A percentile compares a stretch with the other conserved stretches of the same genome.
These are phyloP conservation scores for Pelecanoides urinatrix DNA, from an alignment of 2,113 vertebrate genomes.

Conservation along the genomic window DNA sequence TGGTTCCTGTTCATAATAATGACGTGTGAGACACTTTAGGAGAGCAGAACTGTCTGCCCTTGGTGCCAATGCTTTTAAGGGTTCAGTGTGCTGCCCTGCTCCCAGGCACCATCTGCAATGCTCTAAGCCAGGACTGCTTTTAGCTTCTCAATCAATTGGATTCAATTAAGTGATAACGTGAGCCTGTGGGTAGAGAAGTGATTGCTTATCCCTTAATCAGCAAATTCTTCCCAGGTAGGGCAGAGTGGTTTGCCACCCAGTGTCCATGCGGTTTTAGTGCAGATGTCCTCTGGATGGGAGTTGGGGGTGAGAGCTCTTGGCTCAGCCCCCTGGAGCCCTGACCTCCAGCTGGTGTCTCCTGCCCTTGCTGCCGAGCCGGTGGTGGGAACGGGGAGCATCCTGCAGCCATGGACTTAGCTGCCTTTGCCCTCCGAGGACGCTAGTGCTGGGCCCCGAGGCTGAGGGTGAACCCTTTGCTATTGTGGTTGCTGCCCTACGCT, in stretches of 20 bases:
- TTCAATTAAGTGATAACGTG: neutral
- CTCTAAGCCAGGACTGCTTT: conserved; percentile 10
- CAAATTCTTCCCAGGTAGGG: neutral
- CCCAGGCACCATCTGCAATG: neutral
- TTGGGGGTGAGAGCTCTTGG: neutral
- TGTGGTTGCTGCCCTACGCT: neutral
- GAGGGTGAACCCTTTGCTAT: neutral
- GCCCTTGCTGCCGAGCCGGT: accelerated
- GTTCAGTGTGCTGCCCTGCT: neutral
- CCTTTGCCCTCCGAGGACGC: accelerated
- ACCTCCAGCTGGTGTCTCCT: neutral
- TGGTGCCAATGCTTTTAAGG: conserved; percentile 27
- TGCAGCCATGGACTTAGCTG: accelerated
- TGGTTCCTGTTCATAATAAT: neutral
- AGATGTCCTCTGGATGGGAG: neutral
- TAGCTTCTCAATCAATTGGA: conserved; percentile 10
- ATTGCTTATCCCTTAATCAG: neutral
- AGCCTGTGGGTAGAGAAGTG: neutral
- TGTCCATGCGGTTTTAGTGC: neutral
- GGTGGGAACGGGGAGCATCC: accelerated
- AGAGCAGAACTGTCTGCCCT: neutral
- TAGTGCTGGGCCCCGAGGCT: neutral
- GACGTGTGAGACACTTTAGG: neutral
- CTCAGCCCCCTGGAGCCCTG: neutral
- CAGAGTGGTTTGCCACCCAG: neutral